Evolutionary conservation across 2,888 invertebrate genomes (phyloP).

Genomic region (Ariolimax columbianus): DNA sequence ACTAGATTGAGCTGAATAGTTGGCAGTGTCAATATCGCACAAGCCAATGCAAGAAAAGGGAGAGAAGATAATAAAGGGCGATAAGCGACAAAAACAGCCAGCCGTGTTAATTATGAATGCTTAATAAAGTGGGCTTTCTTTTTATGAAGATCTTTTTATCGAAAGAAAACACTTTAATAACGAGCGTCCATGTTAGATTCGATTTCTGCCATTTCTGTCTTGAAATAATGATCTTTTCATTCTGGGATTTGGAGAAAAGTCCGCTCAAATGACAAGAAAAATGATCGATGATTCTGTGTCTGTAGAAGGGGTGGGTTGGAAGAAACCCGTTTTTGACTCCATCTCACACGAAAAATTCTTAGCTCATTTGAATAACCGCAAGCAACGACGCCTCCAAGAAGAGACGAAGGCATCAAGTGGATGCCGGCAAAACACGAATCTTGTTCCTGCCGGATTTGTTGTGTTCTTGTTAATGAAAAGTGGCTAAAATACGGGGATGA

Average conservation of each 20-base stretch:
- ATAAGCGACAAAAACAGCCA: background rate
- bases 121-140: background rate
- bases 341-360: background rate
- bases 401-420: background rate
- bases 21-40: background rate
- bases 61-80: background rate
- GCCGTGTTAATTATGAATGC: slow-evolving; percentile 4
- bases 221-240: slow-evolving; percentile 22
- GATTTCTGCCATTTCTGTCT: slow-evolving; percentile 23
- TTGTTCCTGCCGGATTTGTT: background rate
- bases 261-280: slow-evolving; percentile 5
- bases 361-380: slow-evolving; percentile 17
- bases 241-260: slow-evolving; percentile 12
- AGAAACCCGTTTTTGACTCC: background rate
- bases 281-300: slow-evolving; percentile 23
- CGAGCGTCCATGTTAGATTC: background rate
- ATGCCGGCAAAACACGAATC: background rate
- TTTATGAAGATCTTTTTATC: background rate
- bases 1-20: background rate
- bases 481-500: too few relatives aligned
- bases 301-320: background rate
- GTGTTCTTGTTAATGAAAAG: background rate
- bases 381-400: background rate
- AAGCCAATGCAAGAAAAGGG: background rate
- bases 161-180: slow-evolving; percentile 14